Evolutionary conservation across 2,888 invertebrate genomes (phyloP), one percentile per base, ranked within the genome.

Genomic region (Buathra laborator): DNA sequence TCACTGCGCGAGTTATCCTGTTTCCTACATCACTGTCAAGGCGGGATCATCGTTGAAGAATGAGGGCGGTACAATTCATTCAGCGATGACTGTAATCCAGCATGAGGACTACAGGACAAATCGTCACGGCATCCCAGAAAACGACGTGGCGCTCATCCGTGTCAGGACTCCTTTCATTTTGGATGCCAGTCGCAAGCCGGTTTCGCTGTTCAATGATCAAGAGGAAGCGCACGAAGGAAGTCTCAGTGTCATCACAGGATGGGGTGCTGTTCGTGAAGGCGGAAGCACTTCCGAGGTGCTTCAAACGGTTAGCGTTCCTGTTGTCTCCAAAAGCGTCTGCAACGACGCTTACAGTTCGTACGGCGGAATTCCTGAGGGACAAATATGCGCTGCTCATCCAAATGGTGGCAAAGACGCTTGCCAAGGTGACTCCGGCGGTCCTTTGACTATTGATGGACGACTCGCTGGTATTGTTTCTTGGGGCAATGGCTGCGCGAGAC

Each of bases 331-430:
- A 4, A 87, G 92, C 1, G 79, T 90, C 0, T 96, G 96, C 89
- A 91, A 90, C 2, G 90, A 92, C 0, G 95, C 95, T 0, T 96
- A 96, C 88, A 3, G 95, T 87, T 90, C 44, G 3, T 37, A 62
- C 6, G 94, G 94, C 0, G 94, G 91, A 0, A 94, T 96, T 9
- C 95, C 95, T 0, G 92, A 94, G 0, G 94, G 94, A 0, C 96
- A 96, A 95, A 92, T 96, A 0, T 96, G 96, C 88, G 96, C 96
- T 14, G 96, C 95, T 1, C 32, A 75, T 64, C 64, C 74, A 0
- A 93, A 94, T 86, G 96, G 96, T 2, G 96, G 96, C 32, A 94
- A 83, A 44, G 90, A 90, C 81, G 81, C 88, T 32, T 90, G 89
- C 64, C 88, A 95, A 94, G 95, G 95, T 83, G 95, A 95, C 87